Percentiles rank a stretch among this genome's conserved stretches.
phyloP scores from a whole-genome alignment of 1,140 invertebrate genomes.

The Kradibia gibbosae region DNA sequence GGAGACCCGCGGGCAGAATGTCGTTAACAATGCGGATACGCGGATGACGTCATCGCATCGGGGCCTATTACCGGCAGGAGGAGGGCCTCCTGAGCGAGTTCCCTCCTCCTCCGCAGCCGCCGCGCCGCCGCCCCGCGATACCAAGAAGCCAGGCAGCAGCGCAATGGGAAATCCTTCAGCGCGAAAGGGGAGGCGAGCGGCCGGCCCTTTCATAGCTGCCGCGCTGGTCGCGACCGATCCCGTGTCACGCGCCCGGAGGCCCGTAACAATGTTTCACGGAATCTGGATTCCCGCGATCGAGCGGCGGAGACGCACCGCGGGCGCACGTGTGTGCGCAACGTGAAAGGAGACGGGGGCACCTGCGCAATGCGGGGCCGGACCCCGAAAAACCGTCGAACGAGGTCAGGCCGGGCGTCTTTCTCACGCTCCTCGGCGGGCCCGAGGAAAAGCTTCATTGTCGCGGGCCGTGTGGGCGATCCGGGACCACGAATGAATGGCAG shows the following conservation, averaged over 20 bases:
- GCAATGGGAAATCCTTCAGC: conserved; percentile 57
- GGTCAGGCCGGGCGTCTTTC: conserved; percentile 57
- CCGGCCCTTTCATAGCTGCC: conserved; percentile 49
- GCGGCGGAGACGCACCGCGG: too few species aligned
- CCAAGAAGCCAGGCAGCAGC: too few species aligned
- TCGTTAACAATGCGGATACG: too few species aligned
- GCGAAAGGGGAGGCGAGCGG: conserved; percentile 31
- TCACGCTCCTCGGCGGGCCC: conserved; percentile 51
- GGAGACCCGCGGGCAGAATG: too few species aligned
- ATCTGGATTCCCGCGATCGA: conserved; percentile 55
- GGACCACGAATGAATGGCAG: too few species aligned
- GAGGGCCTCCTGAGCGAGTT: too few species aligned
- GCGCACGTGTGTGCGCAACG: background rate
- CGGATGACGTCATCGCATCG: too few species aligned
- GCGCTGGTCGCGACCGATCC: conserved; percentile 33
- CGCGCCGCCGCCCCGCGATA: too few species aligned
- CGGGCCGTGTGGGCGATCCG: conserved; percentile 10
- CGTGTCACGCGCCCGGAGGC: conserved; percentile 49
- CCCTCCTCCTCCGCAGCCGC: too few species aligned
- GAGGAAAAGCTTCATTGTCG: background rate
- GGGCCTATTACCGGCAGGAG: too few species aligned
- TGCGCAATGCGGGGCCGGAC: conserved; percentile 18
- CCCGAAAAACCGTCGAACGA: conserved; percentile 28
- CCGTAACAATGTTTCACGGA: conserved; percentile 60
- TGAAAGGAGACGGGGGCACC: conserved; percentile 1